Evolutionary conservation across 2,113 vertebrate genomes (phyloP).

Genomic region (Ophiodon elongatus): DNA sequence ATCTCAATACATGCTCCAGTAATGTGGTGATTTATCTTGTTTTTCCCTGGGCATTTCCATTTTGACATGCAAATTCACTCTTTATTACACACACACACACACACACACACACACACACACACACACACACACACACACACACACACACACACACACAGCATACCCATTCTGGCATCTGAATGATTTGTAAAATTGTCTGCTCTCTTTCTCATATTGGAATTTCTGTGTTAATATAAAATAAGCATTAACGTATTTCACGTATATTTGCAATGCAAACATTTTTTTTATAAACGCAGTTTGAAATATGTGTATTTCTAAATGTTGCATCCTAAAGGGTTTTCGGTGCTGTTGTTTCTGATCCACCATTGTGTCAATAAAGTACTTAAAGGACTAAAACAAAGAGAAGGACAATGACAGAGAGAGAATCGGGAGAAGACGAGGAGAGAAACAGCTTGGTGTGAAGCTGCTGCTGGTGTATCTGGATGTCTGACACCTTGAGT

Average conservation of each 20-base stretch:
- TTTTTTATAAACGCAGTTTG: neutral
- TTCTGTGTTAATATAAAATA: neutral
- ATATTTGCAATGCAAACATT: neutral
- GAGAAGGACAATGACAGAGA: neutral
- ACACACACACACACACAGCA: neutral
- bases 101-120: neutral
- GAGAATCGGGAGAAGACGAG: neutral
- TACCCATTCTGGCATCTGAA: neutral
- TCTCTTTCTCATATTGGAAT: neutral
- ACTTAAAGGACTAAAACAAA: neutral
- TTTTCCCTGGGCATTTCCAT: slow-evolving; percentile 23
- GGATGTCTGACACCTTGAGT: slow-evolving; percentile 73
- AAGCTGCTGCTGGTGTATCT: slow-evolving; percentile 58
- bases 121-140: neutral
- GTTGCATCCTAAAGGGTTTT: neutral
- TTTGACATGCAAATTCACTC: slow-evolving; percentile 29
- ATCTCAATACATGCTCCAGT: slow-evolving; percentile 55
- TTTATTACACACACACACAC: neutral
- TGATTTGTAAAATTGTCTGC: slow-evolving; percentile 10
- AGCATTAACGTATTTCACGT: neutral
- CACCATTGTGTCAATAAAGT: neutral
- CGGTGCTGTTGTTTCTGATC: neutral
- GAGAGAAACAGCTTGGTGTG: slow-evolving; percentile 47
- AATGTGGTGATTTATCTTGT: slow-evolving; percentile 50
- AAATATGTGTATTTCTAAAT: neutral